Evolutionary conservation across 2,888 invertebrate genomes (phyloP), one percentile per base, ranked within the genome.

Genomic region (Lycocerus yunnanus): DNA sequence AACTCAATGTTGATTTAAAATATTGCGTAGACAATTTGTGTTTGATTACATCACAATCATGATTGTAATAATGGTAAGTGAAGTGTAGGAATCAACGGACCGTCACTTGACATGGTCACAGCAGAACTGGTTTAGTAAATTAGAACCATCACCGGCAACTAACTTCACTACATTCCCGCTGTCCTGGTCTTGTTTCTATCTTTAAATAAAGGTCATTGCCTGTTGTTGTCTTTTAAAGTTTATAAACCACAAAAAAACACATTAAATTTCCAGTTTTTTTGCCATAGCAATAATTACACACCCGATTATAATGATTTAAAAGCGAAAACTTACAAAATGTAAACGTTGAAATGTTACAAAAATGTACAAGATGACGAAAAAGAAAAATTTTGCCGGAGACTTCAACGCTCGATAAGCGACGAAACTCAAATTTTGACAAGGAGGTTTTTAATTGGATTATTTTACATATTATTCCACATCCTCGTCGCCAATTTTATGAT

Each of bases 111-210:
- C 86, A 86, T 85, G 86, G 85, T 85, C 85, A 85, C 83, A 84
- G 61, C 83, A 75, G 84, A 85, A 86, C 86, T 85, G 85, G 86
- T 86, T 86, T 86, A 85, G 84, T 85, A 85, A 85, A 86, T 85
- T 85, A 85, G 86, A 85, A 81, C 85, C 85, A 85, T 85, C 84
- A 83, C 82, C 82, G 83, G 82, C 83, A 83, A 84, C 78, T 78
- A 82, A 82, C 82, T 82, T 83, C 81, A 81, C 82, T 82, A 82
- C 83, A 82, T 82, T 83, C 83, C 82, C 81, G 81, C 81, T 83
- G 84, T 84, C 83, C 84, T 84, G 84, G 83, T 85, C 85, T 85
- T 85, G 83, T 84, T 85, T 85, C 84, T 78, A 75, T 84, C 72
- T 76, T 72, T 74, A 76, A 74, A 76, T 76, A 76, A 76, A 76